A percentile compares a stretch with the other conserved stretches of the same genome.
Conservation (phyloP, 2,888 invertebrate species). For the Drosophila pegasa region DNA sequence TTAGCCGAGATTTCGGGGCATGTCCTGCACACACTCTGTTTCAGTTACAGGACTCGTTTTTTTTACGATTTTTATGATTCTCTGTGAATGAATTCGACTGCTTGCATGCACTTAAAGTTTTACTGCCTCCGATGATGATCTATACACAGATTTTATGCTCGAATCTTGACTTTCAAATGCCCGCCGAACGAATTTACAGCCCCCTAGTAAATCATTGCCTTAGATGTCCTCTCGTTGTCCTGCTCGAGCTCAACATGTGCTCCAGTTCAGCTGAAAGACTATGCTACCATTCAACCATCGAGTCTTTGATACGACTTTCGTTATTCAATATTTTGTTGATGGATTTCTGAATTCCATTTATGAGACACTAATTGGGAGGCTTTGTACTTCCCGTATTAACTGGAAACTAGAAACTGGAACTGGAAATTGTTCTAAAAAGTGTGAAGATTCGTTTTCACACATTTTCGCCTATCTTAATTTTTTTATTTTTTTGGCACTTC, state of each 20-base stretch:
- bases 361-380: slow-evolving; percentile 66
- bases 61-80: slow-evolving; percentile 50
- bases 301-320: slow-evolving; percentile 15
- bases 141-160: slow-evolving; percentile 40
- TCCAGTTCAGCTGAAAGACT: slow-evolving; percentile 36
- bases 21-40: slow-evolving; percentile 33
- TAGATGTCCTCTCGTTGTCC: not conserved
- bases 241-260: slow-evolving; percentile 53
- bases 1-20: slow-evolving; percentile 34
- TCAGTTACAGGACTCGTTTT: slow-evolving; percentile 12
- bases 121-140: slow-evolving; percentile 63
- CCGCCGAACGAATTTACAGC: slow-evolving; percentile 68
- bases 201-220: slow-evolving; percentile 59
- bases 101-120: slow-evolving; percentile 54
- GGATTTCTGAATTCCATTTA: slow-evolving; percentile 43
- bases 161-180: slow-evolving; percentile 23
- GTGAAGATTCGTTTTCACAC: slow-evolving; percentile 50
- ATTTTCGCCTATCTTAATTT: slow-evolving; percentile 28
- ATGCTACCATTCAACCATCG: slow-evolving; percentile 37
- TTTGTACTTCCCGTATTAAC: slow-evolving; percentile 64
- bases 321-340: slow-evolving; percentile 22
- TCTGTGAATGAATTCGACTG: slow-evolving; percentile 64
- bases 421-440: slow-evolving; percentile 20
- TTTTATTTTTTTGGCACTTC: slow-evolving; percentile 31
- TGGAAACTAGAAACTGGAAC: slow-evolving; percentile 44